Evolutionary conservation across 2,113 vertebrate genomes (phyloP).

Genomic region (Isurus oxyrinchus): DNA sequence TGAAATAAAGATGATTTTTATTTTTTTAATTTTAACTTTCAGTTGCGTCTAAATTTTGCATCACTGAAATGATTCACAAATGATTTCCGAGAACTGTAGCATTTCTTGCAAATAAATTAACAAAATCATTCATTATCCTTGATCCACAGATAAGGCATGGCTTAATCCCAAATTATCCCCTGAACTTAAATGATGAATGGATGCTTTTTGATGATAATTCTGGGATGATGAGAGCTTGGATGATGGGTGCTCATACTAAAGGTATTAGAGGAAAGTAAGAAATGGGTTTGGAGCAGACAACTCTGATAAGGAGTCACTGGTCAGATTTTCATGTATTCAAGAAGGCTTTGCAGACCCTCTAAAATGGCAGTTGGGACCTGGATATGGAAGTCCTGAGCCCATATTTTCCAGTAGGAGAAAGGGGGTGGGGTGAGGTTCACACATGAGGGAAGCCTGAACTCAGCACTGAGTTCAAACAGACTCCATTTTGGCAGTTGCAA

Average conservation of each 20-base stretch:
- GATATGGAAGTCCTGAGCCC: neutral
- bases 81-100: constrained; percentile 13
- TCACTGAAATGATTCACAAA: neutral
- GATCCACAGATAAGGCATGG: neutral
- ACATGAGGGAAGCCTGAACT: neutral
- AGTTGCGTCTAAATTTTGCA: neutral
- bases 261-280: neutral
- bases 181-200: neutral
- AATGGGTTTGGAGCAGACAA: neutral
- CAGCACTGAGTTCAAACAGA: neutral
- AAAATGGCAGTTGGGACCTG: neutral
- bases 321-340: neutral
- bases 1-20: neutral
- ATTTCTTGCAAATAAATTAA: neutral
- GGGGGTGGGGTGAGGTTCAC: too few species aligned
- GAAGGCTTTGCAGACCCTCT: too few species aligned
- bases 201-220: neutral
- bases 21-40: neutral
- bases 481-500: neutral
- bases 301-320: too few species aligned
- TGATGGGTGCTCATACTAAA: neutral
- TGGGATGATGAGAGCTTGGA: neutral
- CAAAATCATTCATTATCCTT: neutral
- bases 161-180: neutral
- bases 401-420: neutral